Evolutionary conservation across 2,888 invertebrate species (phyloP), one percentile per base, ranked within the genome.

Genomic region (Eristalis tenax): DNA sequence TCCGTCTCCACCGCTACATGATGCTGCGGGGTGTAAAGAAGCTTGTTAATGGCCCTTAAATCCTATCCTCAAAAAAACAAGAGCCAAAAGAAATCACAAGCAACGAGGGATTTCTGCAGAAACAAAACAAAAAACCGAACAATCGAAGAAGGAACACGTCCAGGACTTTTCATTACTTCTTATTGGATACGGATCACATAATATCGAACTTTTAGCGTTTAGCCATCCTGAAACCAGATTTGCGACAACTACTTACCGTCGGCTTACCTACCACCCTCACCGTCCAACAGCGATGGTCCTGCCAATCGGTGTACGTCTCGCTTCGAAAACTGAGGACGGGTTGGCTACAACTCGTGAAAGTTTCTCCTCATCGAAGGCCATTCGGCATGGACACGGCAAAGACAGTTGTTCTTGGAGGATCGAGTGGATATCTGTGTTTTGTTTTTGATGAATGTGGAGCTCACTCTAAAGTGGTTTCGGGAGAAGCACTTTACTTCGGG

Each of bases 171-270:
- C 50, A 77, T 32, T 32, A 50, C 69, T 63, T 64, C 59, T 35
- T 43, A 63, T 22, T 8, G n/a, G 69, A 63, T 63, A 70, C 38
- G 69, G 50, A 77, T 63, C 69, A 69, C 28, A 10, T 68, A 68
- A 13, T 68, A 43, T 59, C 43, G 40, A 68, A 76, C 43, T 77
- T 69, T 38, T 11, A 50, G 28, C n/a, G 32, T 8, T 70, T 63
- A 69, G 69, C 61, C 56, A 56, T 56, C 26, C 26, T 56, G 35
- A 77, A 66, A 61, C n/a, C 15, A 61, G 11, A n/a, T 43, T 6
- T 28, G 57, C 59, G 61, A 32, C 40, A 75, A 40, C 50, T 50
- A 50, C 50, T 50, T 18, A 18, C 50, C 50, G 50, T 6, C 6
- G 50, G 18, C 50, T 50, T 8, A n/a, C 50, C n/a, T 11, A 11